Conservation (phyloP, 1,140 invertebrate genomes). For the Zaprionus ghesquierei region DNA sequence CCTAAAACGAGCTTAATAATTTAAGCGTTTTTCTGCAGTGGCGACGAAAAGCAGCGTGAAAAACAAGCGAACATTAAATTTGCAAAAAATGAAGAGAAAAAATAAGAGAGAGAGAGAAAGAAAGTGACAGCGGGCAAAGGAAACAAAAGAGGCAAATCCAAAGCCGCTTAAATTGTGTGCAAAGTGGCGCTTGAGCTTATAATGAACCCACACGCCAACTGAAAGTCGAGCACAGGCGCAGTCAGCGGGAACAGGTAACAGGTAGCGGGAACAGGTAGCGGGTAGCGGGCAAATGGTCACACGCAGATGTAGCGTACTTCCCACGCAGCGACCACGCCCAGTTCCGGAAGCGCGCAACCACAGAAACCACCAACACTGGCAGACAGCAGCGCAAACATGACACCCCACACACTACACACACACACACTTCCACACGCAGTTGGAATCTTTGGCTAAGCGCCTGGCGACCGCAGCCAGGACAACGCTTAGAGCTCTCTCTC, state of each 20-base stretch:
- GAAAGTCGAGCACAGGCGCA: not conserved
- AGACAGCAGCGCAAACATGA: conserved; percentile 42
- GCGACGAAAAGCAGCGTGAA: not conserved
- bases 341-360: conserved; percentile 62
- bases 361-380: conserved; percentile 70
- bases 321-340: conserved; percentile 58
- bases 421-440: conserved; percentile 20
- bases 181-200: conserved; percentile 74
- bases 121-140: conserved; percentile 16
- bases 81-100: not conserved
- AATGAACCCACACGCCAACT: conserved; percentile 49
- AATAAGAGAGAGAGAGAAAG: not conserved
- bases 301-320: conserved; percentile 48
- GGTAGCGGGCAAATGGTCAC: not conserved
- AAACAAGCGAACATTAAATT: not conserved
- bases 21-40: conserved; percentile 17
- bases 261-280: not conserved
- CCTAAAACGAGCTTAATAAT: conserved; percentile 50
- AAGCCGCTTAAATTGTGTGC: conserved; percentile 76
- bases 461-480: conserved; percentile 38
- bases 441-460: conserved; percentile 33
- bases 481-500: conserved; percentile 27
- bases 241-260: not conserved
- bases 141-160: conserved; percentile 48
- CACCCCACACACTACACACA: conserved; percentile 19